Evolutionary conservation across 2,113 vertebrate genomes (phyloP).

Genomic region (Andinoacara biseriatus): DNA sequence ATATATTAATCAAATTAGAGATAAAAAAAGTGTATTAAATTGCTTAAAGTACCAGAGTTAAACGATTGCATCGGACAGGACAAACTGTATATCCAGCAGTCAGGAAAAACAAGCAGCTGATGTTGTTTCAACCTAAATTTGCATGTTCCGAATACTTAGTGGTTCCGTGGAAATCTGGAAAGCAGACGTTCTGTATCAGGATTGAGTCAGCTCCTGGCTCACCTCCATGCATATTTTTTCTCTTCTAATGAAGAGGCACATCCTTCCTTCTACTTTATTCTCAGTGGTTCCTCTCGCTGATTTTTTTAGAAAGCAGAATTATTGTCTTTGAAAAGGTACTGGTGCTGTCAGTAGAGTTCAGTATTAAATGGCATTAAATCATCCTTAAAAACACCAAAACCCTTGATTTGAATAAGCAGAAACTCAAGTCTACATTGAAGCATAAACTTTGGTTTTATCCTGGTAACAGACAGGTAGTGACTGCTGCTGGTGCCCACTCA

Average conservation of each 20-base stretch:
- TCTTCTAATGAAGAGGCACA: neutral
- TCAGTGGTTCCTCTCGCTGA: neutral
- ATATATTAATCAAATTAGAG: neutral
- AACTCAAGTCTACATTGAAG: neutral
- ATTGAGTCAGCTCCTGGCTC: neutral
- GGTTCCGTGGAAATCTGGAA: neutral
- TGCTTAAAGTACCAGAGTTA: neutral
- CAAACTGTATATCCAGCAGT: neutral
- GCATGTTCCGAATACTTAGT: neutral
- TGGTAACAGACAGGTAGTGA: accelerated
- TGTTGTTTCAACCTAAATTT: neutral
- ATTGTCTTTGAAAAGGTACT: neutral
- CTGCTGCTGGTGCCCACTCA: accelerated
- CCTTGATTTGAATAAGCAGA: neutral
- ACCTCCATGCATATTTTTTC: neutral
- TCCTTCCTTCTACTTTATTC: neutral
- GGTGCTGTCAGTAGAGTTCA: neutral
- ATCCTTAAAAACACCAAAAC: neutral
- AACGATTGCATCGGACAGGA: neutral
- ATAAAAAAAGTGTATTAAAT: neutral
- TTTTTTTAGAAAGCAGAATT: neutral
- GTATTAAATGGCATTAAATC: neutral
- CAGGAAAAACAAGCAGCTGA: neutral
- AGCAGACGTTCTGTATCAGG: neutral
- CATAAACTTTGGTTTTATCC: neutral